Evolutionary conservation across 2,797 vertebrate species (phyloP), one percentile per base, ranked within the genome.

Genomic region (Enteromius fasciolatus): DNA sequence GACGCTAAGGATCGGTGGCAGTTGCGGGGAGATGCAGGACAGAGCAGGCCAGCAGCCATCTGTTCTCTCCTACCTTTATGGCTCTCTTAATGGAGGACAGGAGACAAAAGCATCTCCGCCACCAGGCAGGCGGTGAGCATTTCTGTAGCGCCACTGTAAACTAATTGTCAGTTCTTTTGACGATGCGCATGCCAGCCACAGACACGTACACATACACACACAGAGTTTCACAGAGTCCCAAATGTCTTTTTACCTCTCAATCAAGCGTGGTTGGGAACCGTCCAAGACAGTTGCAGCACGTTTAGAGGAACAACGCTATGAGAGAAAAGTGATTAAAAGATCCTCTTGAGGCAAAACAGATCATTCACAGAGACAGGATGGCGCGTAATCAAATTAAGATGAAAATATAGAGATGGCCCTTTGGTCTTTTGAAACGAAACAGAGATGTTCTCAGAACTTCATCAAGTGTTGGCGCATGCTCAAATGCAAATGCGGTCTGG

Each of bases 31-130:
- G 96, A 96, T 94, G 93, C 94, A 95, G 96, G 94, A 96, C 94
- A 95, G 93, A 95, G 93, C 88, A 95, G 96, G 95, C 94, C 94
- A 96, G 95, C 94, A 94, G 95, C 97, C 97, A 99, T 99, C 97
- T 99, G 97, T 97, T 98, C 96, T 92, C 87, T 94, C 95, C 95
- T 93, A 94, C 94, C 94, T 95, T 96, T 96, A 95, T 94, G 95
- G 94, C 92, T 96, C 93, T 97, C 96, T 97, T 96, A 94, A 96
- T 97, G 93, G 94, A 96, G 95, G 95, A 93, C 94, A 95, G 97
- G 94, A 96, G 96, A 95, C 93, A 94, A 76, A 80, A 78, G 94
- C 95, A 94, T 96, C 93, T 94, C 94, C 90, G 93, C 91, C 92
- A 91, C 89, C 92, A 92, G 88, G 91, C 91, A 93, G 75, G 90